Base-by-base conservation (phyloP, 2,113 vertebrate genomes). In the Corvus moneduloides region DNA sequence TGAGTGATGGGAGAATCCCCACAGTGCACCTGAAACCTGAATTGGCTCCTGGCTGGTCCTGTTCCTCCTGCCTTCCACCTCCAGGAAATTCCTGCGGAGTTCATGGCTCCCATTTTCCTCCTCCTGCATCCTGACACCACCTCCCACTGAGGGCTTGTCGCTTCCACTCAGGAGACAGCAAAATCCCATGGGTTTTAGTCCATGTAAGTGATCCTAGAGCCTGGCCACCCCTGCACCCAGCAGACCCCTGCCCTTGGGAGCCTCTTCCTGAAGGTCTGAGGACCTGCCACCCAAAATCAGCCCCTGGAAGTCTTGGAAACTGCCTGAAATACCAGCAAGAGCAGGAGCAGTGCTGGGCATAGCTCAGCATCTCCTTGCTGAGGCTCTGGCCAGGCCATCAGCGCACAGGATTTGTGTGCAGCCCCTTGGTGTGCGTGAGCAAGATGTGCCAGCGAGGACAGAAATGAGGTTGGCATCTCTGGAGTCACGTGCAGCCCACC, bases 391-490 rank as follows among this genome's bases (percentile, higher is more conserved):
- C 52, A 14, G 62, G 37, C 23, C 17, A 10, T 8, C 58, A 24
- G 52, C 0, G 0, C 69, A n/a, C 61, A 66, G 79, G 43, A 11
- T 78, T 61, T 56, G 41, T 30, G 48, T 3, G 5, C 68, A 84
- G 52, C 41, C 46, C 7, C 51, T 27, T 18, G 23, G 23, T 43
- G 16, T 21, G 23, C 7, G 41, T 26, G 71, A 41, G 76, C 28
- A 41, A 4, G 66, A 12, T 1, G 9, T 4, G 4, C 48, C 33
- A 20, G 35, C 0, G 1, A 69, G 64, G 59, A 18, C 4, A 78
- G 46, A 33, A 84, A 30, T 54, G 3, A 27, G 5, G 6, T 0
- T 72, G n/a, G 13, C 30, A 33, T 35, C 26, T 59, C 37, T 35
- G 56, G 27, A 32, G 28, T 7, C 13, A 0, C 0, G 0, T 14